Conservation (phyloP, 2,113 vertebrate species). For the Chaetodon trifascialis region DNA sequence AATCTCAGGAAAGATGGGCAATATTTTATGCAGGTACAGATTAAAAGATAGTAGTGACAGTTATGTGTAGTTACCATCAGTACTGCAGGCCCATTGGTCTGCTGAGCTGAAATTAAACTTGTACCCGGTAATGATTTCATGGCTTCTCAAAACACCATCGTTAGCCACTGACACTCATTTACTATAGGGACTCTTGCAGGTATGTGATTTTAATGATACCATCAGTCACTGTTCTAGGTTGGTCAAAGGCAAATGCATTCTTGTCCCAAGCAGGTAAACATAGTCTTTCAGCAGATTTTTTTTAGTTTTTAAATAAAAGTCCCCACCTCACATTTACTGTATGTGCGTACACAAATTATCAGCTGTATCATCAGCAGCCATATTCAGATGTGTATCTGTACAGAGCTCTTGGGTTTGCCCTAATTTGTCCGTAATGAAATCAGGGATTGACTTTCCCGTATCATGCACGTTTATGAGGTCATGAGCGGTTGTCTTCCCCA, state of each 20-base stretch:
- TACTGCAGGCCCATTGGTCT: constrained; percentile 27
- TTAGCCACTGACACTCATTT: constrained; percentile 71
- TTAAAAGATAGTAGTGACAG: constrained; percentile 54
- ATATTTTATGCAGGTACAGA: constrained; percentile 43
- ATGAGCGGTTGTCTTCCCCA: constrained; percentile 57
- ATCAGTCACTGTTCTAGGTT: constrained; percentile 71
- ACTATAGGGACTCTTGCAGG: constrained; percentile 67
- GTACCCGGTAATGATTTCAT: constrained; percentile 58
- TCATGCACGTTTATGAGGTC: constrained; percentile 68
- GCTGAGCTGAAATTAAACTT: constrained; percentile 53
- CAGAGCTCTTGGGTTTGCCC: constrained; percentile 33
- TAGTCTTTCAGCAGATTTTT: constrained; percentile 13
- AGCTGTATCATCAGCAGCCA: constrained; percentile 10
- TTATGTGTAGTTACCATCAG: constrained; percentile 45
- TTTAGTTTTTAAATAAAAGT: constrained; percentile 38
- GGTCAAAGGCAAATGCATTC: constrained; percentile 63
- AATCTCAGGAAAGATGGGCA: constrained; percentile 31
- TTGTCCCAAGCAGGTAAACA: constrained; percentile 36
- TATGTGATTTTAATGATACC: constrained; percentile 79
- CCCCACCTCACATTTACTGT: neutral
- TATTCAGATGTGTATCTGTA: constrained; percentile 31
- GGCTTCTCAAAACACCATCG: constrained; percentile 53
- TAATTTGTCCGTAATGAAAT: constrained; percentile 72
- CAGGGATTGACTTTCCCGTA: constrained; percentile 55
- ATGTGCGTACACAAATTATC: constrained; percentile 11